A percentile compares a stretch with the other conserved stretches of the same genome.
These are phyloP conservation scores for Nebria brevicollis DNA, from an alignment of 2,888 invertebrate species.

Conservation along the genomic window DNA sequence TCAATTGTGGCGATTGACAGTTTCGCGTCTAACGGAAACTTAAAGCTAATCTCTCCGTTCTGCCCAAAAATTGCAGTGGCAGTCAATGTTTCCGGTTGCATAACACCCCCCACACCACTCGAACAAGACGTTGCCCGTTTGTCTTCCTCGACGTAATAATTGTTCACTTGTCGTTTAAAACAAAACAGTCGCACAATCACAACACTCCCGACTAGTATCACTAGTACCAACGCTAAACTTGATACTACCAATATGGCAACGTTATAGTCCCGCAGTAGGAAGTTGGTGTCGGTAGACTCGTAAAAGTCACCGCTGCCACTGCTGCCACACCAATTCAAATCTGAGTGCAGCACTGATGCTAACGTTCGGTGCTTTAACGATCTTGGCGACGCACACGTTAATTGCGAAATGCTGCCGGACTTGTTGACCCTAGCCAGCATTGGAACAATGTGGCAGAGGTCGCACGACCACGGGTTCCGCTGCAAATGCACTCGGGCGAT, in stretches of 20 bases:
- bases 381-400: slow-evolving; percentile 70
- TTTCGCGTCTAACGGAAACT: slow-evolving; percentile 63
- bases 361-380: slow-evolving; percentile 65
- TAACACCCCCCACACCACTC: slow-evolving; percentile 57
- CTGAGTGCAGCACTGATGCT: slow-evolving; percentile 58
- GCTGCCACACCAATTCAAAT: slow-evolving; percentile 64
- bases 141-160: slow-evolving; percentile 79
- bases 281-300: slow-evolving; percentile 45
- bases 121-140: slow-evolving; percentile 59
- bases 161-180: slow-evolving; percentile 75
- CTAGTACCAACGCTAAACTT: slow-evolving; percentile 58
- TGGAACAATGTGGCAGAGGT: slow-evolving; percentile 70
- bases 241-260: slow-evolving; percentile 61
- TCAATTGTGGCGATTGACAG: slow-evolving; percentile 62
- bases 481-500: slow-evolving; percentile 67
- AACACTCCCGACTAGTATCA: slow-evolving; percentile 59
- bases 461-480: slow-evolving; percentile 77
- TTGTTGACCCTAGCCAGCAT: slow-evolving; percentile 69
- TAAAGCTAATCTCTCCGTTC: slow-evolving; percentile 68
- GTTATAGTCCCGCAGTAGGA: slow-evolving; percentile 63
- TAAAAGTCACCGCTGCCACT: slow-evolving; percentile 29
- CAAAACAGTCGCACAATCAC: slow-evolving; percentile 68
- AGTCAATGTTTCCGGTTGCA: slow-evolving; percentile 58
- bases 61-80: slow-evolving; percentile 59
- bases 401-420: slow-evolving; percentile 62